phyloP scores from a whole-genome alignment of 2,113 vertebrate species.

The Petrocephalus microphthalmus region DNA sequence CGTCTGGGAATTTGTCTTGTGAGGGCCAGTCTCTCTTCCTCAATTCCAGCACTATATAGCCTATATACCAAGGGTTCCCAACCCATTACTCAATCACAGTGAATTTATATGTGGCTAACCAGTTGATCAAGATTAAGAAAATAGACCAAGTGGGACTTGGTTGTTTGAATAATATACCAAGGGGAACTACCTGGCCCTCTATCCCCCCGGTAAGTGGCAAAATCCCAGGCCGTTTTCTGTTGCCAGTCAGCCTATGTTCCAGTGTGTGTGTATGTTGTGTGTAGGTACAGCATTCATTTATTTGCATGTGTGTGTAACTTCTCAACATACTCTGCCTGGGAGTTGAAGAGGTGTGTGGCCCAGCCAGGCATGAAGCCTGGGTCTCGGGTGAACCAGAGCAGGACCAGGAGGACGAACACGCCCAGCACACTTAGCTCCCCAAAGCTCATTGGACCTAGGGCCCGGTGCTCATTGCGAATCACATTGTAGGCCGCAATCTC shows the following conservation, averaged over 20 bases:
- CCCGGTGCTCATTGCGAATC: slow-evolving; percentile 67
- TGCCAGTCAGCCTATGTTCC: neutral
- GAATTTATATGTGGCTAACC: neutral
- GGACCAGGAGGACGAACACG: slow-evolving; percentile 73
- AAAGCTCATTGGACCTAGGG: slow-evolving; percentile 72
- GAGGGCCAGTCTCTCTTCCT: neutral
- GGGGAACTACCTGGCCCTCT: neutral
- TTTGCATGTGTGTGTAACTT: neutral
- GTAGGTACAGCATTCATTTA: neutral
- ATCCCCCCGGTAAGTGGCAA: neutral
- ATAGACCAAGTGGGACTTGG: neutral
- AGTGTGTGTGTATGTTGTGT: neutral
- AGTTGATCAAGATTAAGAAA: neutral
- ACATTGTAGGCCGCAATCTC: slow-evolving; percentile 62
- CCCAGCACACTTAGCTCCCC: slow-evolving; percentile 74
- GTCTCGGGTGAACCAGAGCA: slow-evolving; percentile 86
- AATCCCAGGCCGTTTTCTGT: neutral
- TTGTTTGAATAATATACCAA: neutral
- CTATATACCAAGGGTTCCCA: neutral
- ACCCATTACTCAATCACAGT: too few species aligned
- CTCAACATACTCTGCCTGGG: slow-evolving; percentile 67
- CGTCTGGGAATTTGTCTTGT: neutral
- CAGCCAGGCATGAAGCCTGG: slow-evolving; percentile 87
- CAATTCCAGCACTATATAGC: neutral
- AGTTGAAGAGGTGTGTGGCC: slow-evolving; percentile 68